These are phyloP conservation scores for Chloebia gouldiae DNA, from an alignment of 2,113 vertebrate species.

Conservation along the genomic window DNA sequence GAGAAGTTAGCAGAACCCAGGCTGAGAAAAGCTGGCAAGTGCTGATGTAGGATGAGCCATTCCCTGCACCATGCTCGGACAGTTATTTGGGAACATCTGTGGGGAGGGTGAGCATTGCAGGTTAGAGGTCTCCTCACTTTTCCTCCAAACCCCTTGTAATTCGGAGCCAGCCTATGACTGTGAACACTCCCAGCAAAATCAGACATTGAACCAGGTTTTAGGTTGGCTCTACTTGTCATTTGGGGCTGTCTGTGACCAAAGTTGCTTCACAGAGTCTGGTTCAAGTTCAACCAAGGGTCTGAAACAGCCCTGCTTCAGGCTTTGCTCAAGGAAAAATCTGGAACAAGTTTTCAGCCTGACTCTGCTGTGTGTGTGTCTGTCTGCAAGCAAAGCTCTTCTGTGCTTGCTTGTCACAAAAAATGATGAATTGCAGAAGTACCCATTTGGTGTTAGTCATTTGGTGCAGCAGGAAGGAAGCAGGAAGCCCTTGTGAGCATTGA, in stretches of 20 bases:
- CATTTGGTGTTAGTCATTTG: constrained; percentile 46
- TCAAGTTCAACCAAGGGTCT: background rate
- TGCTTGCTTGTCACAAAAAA: background rate
- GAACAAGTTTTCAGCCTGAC: background rate
- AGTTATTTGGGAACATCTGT: background rate
- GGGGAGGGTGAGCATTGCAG: background rate
- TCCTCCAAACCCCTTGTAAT: background rate
- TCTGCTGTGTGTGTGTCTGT: background rate
- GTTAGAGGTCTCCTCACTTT: background rate
- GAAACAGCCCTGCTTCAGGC: background rate
- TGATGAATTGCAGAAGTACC: constrained; percentile 62
- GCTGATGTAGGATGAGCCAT: background rate
- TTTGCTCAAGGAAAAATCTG: background rate
- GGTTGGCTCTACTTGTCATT: background rate
- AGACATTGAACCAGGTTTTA: background rate
- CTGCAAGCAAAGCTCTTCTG: background rate
- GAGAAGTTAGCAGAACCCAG: background rate
- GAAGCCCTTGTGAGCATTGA: constrained; percentile 43
- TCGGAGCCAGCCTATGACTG: background rate
- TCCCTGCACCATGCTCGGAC: background rate
- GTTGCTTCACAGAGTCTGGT: background rate
- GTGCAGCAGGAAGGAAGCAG: constrained; percentile 51
- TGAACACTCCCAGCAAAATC: background rate
- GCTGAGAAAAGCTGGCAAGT: background rate
- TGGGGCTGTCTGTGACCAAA: background rate